Evolutionary conservation across 2,797 vertebrate species (phyloP), one percentile per base, ranked within the genome.

Genomic region (Girardinus metallicus): DNA sequence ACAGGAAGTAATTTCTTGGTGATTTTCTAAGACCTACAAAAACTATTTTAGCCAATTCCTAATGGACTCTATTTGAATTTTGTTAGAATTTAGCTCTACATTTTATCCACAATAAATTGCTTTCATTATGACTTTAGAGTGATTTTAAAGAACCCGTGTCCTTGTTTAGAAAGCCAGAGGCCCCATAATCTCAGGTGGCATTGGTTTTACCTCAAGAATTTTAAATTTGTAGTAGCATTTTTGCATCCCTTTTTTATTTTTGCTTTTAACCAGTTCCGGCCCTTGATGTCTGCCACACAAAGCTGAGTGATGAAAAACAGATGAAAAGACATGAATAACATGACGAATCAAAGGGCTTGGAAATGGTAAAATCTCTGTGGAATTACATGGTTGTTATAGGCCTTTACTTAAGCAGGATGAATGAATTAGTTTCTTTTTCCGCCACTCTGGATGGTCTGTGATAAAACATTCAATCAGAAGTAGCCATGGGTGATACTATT

Each of bases 401-500:
- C 88, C 92, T 95, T 95, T 93, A 92, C 91, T 94, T 91, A 89
- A 94, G 91, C 87, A 93, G 90, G 91, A 94, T 93, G 92, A 94
- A 95, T 94, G 93, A 94, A 95, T 95, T 95, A 93, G 94, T 93
- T 95, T 94, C 89, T 93, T 92, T 90, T 93, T 90, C 81, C 84
- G 78, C 89, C 88, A 92, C 93, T 94, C 91, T 93, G 92, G 91
- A 93, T 91, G 88, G 85, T 95, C 90, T 94, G 91, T 94, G 95
- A 96, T 95, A 94, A 95, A 95, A 87, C 89, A 92, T 96, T 95
- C 87, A 92, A 88, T 93, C 87, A 92, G 89, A 91, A 87, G 82
- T 94, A 94, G 94, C 92, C 91, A 87, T 92, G 90, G 94, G 89
- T 91, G 92, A 88, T 95, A 91, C 93, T 96, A 95, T 96, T 95